Evolutionary conservation across 2,113 vertebrate species (phyloP).

Genomic region (Lamprologus lemairii): DNA sequence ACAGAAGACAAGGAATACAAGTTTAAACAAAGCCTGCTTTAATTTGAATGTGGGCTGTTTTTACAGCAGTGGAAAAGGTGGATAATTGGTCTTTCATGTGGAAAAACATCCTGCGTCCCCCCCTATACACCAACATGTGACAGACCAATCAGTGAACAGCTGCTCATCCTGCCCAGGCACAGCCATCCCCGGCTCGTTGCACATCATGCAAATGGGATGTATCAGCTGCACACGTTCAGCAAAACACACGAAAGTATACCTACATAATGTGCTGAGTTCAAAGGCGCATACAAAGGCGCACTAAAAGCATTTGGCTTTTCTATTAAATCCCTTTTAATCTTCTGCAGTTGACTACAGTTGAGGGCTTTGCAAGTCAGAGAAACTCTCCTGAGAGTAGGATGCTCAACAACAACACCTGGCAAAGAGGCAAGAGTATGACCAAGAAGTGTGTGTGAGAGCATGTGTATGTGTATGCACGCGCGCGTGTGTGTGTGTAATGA

Average conservation of each 20-base stretch:
- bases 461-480: not conserved
- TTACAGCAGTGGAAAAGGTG: not conserved
- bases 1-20: not conserved
- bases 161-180: constrained; percentile 36
- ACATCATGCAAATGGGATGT: constrained; percentile 22
- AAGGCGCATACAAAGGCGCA: not conserved
- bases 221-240: not conserved
- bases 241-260: not conserved
- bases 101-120: constrained; percentile 6
- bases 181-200: constrained; percentile 5
- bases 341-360: not conserved
- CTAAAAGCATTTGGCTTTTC: not conserved
- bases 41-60: not conserved
- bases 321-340: not conserved
- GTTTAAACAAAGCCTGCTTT: not conserved
- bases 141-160: constrained; percentile 35
- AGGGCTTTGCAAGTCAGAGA: not conserved
- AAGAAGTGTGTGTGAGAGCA: not conserved
- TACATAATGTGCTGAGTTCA: not conserved
- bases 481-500: not conserved
- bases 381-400: not conserved
- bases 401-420: not conserved
- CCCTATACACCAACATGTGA: not conserved
- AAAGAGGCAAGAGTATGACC: not conserved
- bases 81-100: constrained; percentile 7